Evolutionary conservation across 2,888 invertebrate genomes (phyloP).

Genomic region (Rhagophthalmus giganteus): DNA sequence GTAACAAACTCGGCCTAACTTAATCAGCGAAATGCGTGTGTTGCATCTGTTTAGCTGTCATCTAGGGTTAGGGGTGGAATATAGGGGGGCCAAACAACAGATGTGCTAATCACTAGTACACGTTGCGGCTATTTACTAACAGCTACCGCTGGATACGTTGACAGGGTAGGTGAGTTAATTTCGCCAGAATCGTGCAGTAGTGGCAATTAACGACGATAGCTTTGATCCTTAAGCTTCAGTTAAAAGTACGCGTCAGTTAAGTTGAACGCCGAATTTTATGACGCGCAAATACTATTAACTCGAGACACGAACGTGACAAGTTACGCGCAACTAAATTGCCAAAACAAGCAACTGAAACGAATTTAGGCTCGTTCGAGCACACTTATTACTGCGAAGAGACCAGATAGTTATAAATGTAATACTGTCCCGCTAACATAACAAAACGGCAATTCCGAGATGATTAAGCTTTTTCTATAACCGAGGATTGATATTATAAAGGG

Average conservation of each 20-base stretch:
- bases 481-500: too few relatives aligned
- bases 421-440: too few relatives aligned
- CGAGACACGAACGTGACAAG: too few relatives aligned
- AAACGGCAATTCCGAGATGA: too few relatives aligned
- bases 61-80: constrained; percentile 2
- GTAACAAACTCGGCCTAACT: constrained; percentile 5
- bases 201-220: neutral
- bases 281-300: too few relatives aligned
- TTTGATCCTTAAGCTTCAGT: neutral
- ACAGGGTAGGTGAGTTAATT: neutral
- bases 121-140: constrained; percentile 9
- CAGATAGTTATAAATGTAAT: too few relatives aligned
- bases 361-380: too few relatives aligned
- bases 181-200: neutral
- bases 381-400: too few relatives aligned
- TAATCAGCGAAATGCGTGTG: constrained; percentile 8
- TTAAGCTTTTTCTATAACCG: too few relatives aligned
- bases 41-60: constrained; percentile 11
- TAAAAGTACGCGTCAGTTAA: neutral
- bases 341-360: too few relatives aligned
- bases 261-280: too few relatives aligned
- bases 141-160: neutral
- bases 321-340: too few relatives aligned
- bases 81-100: constrained; percentile 3
- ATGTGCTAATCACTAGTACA: constrained; percentile 11